Base-by-base conservation (phyloP, 2,113 vertebrate species). In the Notarius quadriscutis region DNA sequence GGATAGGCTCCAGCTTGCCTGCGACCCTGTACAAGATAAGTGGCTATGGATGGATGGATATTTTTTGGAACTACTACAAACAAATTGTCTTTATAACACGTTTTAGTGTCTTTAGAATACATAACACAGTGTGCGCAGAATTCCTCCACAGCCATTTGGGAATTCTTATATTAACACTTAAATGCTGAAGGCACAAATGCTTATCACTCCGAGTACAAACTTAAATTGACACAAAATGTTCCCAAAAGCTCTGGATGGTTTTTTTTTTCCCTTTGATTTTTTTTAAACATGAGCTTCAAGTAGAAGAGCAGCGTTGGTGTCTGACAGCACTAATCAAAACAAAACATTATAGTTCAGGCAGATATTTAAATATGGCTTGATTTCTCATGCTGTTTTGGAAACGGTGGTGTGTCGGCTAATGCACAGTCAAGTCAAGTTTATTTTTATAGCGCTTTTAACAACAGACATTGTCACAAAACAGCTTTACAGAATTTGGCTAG, bases 321-420 rank as follows among this genome's bases (percentile, higher is more conserved):
- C 69, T 60, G n/a, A 60, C 25, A 72, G 34, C 80, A 92, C 90
- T 91, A 87, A 87, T 81, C 17, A 55, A 53, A 78, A 12, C 71
- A 69, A 86, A 89, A 83, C 84, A 82, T 50, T 81, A 81, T 25
- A 2, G 17, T 57, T 50, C 83, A 67, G 63, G 85, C 75, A 88
- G 87, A 90, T 60, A 87, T 51, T 69, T 84, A 85, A 58, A 62
- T 27, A 15, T 65, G 83, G 89, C 84, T 89, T 92, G 85, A 85
- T 77, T 86, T 60, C 65, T 75, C 25, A 51, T 50, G 58, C 25
- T 75, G 74, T 77, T 77, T 51, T 77, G 48, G 74, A n/a, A 77
- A 48, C 20, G 10, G n/a, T 78, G 81, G 27, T 81, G 57, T 89
- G 57, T 80, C 53, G 11, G 12, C 9, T n/a, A 58, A n/a, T 27